These are phyloP conservation scores for Celastrina argiolus DNA, from an alignment of 2,888 invertebrate genomes.

Conservation along the genomic window DNA sequence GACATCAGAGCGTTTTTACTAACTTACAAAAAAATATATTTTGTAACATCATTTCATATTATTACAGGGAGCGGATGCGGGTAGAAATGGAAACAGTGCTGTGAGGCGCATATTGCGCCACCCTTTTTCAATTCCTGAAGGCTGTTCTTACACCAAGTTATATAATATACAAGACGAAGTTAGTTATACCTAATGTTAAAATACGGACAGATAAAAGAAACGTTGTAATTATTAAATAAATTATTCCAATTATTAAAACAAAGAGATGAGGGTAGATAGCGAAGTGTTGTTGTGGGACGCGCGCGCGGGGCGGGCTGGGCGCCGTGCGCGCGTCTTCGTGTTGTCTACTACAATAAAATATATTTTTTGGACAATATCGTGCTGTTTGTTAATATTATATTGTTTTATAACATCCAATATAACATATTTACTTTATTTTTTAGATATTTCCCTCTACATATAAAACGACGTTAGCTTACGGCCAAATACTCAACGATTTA, in stretches of 20 bases:
- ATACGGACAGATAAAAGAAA: slow-evolving; percentile 74
- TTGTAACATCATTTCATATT: background rate
- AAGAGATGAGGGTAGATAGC: slow-evolving; percentile 76
- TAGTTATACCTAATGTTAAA: slow-evolving; percentile 77
- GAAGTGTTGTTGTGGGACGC: slow-evolving; percentile 73
- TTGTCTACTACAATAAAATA: slow-evolving; percentile 78
- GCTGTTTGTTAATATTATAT: slow-evolving; percentile 38
- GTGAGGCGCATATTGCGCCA: slow-evolving; percentile 81
- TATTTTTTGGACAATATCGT: slow-evolving; percentile 75
- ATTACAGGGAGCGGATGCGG: slow-evolving; percentile 78
- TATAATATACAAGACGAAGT: slow-evolving; percentile 66
- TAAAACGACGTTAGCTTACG: background rate
- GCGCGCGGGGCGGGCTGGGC: slow-evolving; percentile 74
- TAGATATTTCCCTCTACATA: background rate
- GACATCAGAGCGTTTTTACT: too few relatives aligned
- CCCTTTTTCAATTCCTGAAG: slow-evolving; percentile 76
- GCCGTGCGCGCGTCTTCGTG: slow-evolving; percentile 69
- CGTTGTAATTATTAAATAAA: slow-evolving; percentile 79
- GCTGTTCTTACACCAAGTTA: slow-evolving; percentile 79
- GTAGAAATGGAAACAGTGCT: slow-evolving; percentile 96
- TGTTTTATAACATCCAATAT: slow-evolving; percentile 11
- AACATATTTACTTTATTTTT: slow-evolving; percentile 19
- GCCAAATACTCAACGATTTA: too few relatives aligned
- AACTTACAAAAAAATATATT: too few relatives aligned
- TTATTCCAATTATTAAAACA: slow-evolving; percentile 78